Evolutionary conservation across 1,140 invertebrate genomes (phyloP), one percentile per base, ranked within the genome.

Genomic region (Leptinotarsa lineolata): DNA sequence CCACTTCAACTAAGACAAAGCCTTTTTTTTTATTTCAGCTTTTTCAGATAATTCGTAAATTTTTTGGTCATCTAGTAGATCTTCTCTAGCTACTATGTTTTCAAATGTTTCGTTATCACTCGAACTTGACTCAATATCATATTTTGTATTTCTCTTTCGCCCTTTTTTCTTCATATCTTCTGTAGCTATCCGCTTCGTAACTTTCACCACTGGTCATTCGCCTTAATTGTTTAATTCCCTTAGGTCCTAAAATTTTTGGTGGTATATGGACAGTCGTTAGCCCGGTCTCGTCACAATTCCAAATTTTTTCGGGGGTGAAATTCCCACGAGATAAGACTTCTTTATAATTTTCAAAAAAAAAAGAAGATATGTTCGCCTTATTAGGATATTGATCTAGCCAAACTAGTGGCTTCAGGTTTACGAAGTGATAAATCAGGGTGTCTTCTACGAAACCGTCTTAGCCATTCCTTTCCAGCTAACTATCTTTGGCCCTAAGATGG

Each of bases 221-320:
- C 12, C 82, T 83, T 15, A 85, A 72, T 69, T 84, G 81, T 74
- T 83, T 85, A 24, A 72, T 65, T 15, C 78, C 79, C 76, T 78
- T 82, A 12, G 68, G 45, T 46, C 73, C 72, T 48, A 76, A 65
- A 54, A 77, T 66, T 77, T 79, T 79, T 44, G 70, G 71, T 60
- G 76, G 74, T 45, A 73, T 72, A 64, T 77, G 73, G 30, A 79
- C 77, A 20, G 72, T 77, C 46, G 72, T 66, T 6, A 74, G 59
- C 24, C 74, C 75, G 24, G 74, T 74, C 72, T 77, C 73, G 39
- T 78, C 76, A 70, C 65, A 78, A 67, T 77, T 78, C 67, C 70
- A 72, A 61, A 73, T 77, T 30, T 65, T 65, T 22, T 75, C 45
- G 46, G 70, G 66, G n/a, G 48, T 48, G 77, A 84, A 84, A 39